Evolutionary conservation across 2,797 vertebrate species (phyloP), one percentile per base, ranked within the genome.

Genomic region (Parambassis ranga): DNA sequence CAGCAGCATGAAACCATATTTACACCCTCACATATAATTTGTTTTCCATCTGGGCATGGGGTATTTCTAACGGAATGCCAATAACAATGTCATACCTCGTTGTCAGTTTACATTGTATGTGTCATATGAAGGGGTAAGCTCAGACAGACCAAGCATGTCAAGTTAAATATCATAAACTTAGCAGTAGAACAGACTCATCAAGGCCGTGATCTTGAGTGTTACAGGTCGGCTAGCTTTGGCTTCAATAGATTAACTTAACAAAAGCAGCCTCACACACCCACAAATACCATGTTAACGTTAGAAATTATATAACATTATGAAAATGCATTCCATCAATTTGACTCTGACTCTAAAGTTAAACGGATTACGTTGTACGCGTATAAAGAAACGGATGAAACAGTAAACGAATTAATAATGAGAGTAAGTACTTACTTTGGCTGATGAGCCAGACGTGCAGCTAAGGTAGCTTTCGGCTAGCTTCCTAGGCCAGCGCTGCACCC

Each of bases 351-450:
- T 14, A 0, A 0, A 3, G 8, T 7, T 5, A 10, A 22, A 26
- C 10, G 7, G 24, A 23, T 14, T 5, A 3, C 1, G 1, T 15
- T 14, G 3, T 1, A 14, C 1, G 11, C 16, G 0, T 7, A 24
- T 2, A 5, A 31, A 6, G 23, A 32, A 48, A 0, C 0, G 0
- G 2, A 20, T 2, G 18, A 47, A 41, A 13, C 32, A 50, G 56
- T 22, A 13, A 74, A 7, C 0, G 1, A 31, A 4, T 7, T 6
- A 36, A 38, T 5, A 30, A 8, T 7, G 7, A 38, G 7, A 6
- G 26, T 19, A 38, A 57, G 61, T 19, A 88, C 88, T 85, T 78
- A 89, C 88, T 79, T 67, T 51, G n/a, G 52, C 47, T 10, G 53
- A 46, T 16, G 52, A 78, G 69, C 67, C 72, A 75, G 78, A 23